Percentiles rank a stretch among this genome's conserved stretches.
Evolutionary conservation across 1,140 invertebrate genomes (phyloP).

Genomic region (Philaenus spumarius): DNA sequence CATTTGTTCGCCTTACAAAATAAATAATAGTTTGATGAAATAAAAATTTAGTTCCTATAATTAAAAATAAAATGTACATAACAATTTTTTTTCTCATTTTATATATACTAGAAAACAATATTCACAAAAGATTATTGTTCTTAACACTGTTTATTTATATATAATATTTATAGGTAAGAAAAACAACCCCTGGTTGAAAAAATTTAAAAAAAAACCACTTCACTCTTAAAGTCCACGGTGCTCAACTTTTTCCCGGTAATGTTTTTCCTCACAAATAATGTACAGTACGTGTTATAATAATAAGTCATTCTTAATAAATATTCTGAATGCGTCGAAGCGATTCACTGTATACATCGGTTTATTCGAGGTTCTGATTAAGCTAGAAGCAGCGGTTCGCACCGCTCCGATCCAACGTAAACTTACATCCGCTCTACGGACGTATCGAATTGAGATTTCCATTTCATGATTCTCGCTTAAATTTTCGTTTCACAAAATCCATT

Average conservation of each 20-base stretch:
- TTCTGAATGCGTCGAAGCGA: too few relatives aligned
- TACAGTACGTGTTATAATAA: too few relatives aligned
- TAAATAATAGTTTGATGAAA: slow-evolving; percentile 13
- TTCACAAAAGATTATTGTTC: background rate
- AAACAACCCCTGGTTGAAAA: background rate
- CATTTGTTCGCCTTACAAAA: slow-evolving; percentile 7
- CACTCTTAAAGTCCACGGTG: background rate
- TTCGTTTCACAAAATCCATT: too few relatives aligned
- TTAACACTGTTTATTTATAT: background rate
- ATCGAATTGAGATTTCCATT: too few relatives aligned
- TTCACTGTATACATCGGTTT: too few relatives aligned
- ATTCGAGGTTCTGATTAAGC: too few relatives aligned
- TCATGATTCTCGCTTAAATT: too few relatives aligned
- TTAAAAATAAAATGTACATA: slow-evolving; percentile 14
- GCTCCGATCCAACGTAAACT: too few relatives aligned
- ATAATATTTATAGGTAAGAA: slow-evolving; percentile 2
- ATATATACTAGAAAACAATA: background rate
- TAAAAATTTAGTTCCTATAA: slow-evolving; percentile 5
- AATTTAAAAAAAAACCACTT: background rate
- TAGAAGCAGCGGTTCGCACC: too few relatives aligned
- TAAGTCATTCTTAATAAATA: too few relatives aligned
- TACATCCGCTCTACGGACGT: too few relatives aligned
- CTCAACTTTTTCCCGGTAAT: slow-evolving; percentile 4
- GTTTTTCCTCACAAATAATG: background rate
- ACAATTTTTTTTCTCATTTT: slow-evolving; percentile 2